These are phyloP conservation scores for Papilio polytes DNA, from an alignment of 1,140 invertebrate species.

Conservation along the genomic window DNA sequence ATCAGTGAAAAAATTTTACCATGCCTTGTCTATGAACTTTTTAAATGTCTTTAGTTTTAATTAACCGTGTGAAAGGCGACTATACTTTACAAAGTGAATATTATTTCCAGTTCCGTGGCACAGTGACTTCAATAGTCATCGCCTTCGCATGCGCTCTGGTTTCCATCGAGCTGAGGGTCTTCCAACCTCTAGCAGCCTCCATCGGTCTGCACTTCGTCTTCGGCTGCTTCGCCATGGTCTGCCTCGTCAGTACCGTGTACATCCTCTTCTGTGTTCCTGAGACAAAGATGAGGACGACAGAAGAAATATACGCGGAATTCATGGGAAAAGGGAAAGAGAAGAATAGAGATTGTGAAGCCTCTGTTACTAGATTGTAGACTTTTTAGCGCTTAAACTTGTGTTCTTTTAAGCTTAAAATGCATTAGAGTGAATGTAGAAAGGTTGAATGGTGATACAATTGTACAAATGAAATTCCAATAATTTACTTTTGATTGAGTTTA, in stretches of 20 bases:
- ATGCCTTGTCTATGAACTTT: too few species aligned
- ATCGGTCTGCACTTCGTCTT: conserved; percentile 86
- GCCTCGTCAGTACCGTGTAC: conserved; percentile 85
- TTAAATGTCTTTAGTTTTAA: too few species aligned
- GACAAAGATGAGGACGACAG: conserved; percentile 88
- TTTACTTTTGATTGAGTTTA: neutral
- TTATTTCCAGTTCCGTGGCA: conserved; percentile 70
- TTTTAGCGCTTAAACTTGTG: neutral
- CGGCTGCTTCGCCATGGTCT: conserved; percentile 87
- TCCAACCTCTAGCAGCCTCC: conserved; percentile 78
- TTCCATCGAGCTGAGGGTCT: conserved; percentile 65
- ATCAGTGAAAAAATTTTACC: too few species aligned
- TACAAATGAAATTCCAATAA: too few species aligned
- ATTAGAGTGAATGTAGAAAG: neutral
- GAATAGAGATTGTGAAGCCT: conserved; percentile 57
- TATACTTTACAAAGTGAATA: too few species aligned
- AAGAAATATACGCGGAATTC: conserved; percentile 78
- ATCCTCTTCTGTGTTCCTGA: conserved; percentile 87
- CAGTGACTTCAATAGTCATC: conserved; percentile 73
- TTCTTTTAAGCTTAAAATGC: neutral
- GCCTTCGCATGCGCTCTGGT: conserved; percentile 68
- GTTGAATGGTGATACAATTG: neutral
- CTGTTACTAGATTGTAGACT: conserved; percentile 63
- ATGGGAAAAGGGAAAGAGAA: conserved; percentile 59
- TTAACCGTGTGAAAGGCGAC: too few species aligned